Percentiles rank a stretch among this genome's conserved stretches.
phyloP scores from a whole-genome alignment of 2,888 invertebrate species.

The Microctonus brassicae region DNA sequence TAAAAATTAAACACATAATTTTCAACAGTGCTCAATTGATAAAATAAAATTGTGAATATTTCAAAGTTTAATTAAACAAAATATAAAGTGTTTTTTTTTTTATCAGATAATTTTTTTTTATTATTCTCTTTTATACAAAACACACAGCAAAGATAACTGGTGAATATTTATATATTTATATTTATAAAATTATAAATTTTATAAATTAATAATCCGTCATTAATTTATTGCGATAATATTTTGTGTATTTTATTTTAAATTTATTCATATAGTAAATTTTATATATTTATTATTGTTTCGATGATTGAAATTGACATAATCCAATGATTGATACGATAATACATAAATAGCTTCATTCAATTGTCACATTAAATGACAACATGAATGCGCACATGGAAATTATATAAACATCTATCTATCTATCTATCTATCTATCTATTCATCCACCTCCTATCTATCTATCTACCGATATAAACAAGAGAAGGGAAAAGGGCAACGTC shows the following conservation, averaged over 20 bases:
- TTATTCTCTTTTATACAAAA: not conserved
- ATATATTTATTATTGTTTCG: not conserved
- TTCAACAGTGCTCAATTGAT: too few relatives aligned
- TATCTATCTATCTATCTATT: too few relatives aligned
- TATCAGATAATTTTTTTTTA: not conserved
- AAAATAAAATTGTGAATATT: too few relatives aligned
- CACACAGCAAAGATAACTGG: not conserved
- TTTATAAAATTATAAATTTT: not conserved
- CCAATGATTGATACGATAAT: not conserved
- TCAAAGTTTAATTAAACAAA: too few relatives aligned
- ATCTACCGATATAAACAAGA: too few relatives aligned
- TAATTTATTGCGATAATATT: not conserved
- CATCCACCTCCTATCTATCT: too few relatives aligned
- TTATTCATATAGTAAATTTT: not conserved
- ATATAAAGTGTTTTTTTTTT: too few relatives aligned
- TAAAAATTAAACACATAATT: too few relatives aligned
- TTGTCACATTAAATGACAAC: slow-evolving; percentile 12
- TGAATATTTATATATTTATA: not conserved
- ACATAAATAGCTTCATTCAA: not conserved
- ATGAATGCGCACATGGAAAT: not conserved
- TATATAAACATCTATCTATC: not conserved
- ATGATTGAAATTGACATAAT: not conserved
- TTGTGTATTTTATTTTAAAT: not conserved
- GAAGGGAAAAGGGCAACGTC: not conserved
- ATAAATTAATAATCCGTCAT: too few relatives aligned